Evolutionary conservation across 2,888 invertebrate genomes (phyloP).

Genomic region (Lordiphosa andalusiaca): DNA sequence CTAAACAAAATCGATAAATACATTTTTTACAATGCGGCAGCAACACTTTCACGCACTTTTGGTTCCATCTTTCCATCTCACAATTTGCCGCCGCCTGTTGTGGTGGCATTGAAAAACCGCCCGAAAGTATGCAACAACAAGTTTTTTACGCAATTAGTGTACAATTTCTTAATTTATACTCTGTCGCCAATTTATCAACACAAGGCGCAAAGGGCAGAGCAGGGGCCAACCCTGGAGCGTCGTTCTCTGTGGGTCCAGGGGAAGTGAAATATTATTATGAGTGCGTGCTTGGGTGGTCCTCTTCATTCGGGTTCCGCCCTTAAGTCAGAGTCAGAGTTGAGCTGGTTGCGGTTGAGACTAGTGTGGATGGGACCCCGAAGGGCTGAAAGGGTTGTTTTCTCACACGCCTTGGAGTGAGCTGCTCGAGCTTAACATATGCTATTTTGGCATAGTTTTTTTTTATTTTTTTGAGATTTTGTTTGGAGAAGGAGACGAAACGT

Average conservation of each 20-base stretch:
- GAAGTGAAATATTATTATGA: constrained; percentile 69
- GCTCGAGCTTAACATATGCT: constrained; percentile 57
- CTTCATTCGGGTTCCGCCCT: constrained; percentile 28
- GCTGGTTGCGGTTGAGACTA: constrained; percentile 8
- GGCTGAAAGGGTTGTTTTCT: constrained; percentile 49
- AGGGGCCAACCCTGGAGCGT: constrained; percentile 17
- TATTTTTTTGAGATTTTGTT: constrained; percentile 4
- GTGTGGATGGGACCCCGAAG: constrained; percentile 20
- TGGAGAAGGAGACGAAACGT: constrained; percentile 18
- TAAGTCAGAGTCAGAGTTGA: constrained; percentile 23
- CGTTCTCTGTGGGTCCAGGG: constrained; percentile 22
- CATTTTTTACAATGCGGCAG: constrained; percentile 60
- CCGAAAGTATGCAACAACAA: constrained; percentile 63
- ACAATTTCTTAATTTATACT: constrained; percentile 78
- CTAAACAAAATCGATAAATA: constrained; percentile 66
- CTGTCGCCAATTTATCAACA: constrained; percentile 78
- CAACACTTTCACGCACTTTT: constrained; percentile 69
- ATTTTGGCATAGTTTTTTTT: constrained; percentile 53
- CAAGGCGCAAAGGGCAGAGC: constrained; percentile 15
- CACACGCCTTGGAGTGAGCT: constrained; percentile 17
- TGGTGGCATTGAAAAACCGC: constrained; percentile 59
- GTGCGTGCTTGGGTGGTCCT: constrained; percentile 46
- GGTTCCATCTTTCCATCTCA: constrained; percentile 10
- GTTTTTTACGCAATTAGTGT: constrained; percentile 77
- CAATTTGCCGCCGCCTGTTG: constrained; percentile 18